Conservation (phyloP, 2,113 vertebrate species). For the Lophochroa leadbeateri region DNA sequence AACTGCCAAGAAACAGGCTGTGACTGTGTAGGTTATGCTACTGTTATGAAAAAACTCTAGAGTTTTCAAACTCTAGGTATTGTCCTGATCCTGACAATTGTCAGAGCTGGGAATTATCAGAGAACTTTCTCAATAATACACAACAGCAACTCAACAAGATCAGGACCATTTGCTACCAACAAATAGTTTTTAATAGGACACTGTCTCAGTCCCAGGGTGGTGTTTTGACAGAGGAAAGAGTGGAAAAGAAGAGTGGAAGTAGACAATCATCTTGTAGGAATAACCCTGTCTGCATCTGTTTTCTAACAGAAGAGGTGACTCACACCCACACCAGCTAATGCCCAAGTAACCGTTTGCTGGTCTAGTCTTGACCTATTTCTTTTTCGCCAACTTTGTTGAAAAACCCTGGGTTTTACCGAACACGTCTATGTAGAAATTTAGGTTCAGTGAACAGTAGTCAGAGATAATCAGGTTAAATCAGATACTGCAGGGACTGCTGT, state of each 20-base stretch:
- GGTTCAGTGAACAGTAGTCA: background rate
- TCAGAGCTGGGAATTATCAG: background rate
- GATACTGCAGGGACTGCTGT: background rate
- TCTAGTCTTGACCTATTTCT: background rate
- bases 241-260: background rate
- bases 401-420: background rate
- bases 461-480: background rate
- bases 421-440: background rate
- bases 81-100: background rate
- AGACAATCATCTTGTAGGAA: fast-evolving
- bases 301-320: background rate
- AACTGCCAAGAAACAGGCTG: background rate
- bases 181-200: background rate
- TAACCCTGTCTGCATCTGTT: background rate
- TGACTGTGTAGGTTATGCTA: background rate
- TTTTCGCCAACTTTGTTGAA: background rate
- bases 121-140: background rate
- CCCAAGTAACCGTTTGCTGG: fast-evolving
- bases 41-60: background rate
- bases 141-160: background rate
- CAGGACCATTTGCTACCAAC: background rate
- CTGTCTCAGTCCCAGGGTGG: background rate
- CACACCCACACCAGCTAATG: background rate
- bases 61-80: background rate
- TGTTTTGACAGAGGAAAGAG: background rate